Base-by-base conservation (phyloP, 1,140 invertebrate genomes). In the Holotrichia oblita region DNA sequence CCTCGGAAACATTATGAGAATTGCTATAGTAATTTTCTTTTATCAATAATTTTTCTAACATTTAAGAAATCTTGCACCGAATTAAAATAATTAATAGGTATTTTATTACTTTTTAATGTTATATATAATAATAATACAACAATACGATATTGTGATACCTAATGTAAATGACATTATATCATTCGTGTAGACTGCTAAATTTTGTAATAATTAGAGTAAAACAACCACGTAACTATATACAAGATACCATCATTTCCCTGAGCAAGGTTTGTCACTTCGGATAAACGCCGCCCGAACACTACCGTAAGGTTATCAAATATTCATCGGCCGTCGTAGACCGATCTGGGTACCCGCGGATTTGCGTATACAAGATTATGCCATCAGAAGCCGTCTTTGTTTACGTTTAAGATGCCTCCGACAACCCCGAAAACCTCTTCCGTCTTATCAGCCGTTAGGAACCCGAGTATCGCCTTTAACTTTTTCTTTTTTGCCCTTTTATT, bases 301-400 rank as follows among this genome's bases (percentile, higher is more conserved):
- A 6, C 22, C 48, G 14, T 44, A 27, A 22, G 61, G 61, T 69
- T 69, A 69, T 69, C 61, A 69, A 69, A 22, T 69, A 69, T 69
- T 69, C 61, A 69, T 69, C 61, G 61, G 61, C 61, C 61, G 61
- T 69, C 20, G 61, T 14, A 17, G 61, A 69, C 10, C 61, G 22
- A 22, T 17, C 3, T 10, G 42, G 20, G 59, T 9, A 61, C 12
- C 17, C 59, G 61, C 61, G 61, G 61, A 69, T 69, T 69, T 69
- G 61, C 61, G 61, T 69, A 69, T 69, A 69, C 61, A 69, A 69
- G 61, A 69, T 69, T 69, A 69, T 69, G 61, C 61, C 61, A 69
- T 69, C 61, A 69, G 61, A 34, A 22, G 61, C 7, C 22, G 61
- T 10, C 22, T 69, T 69, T 69, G 61, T 69, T 69, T 69, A 69